A percentile compares a stretch with the other conserved stretches of the same genome.
These are phyloP conservation scores for Tetrapedia diversipes DNA, from an alignment of 2,888 invertebrate species.

Conservation along the genomic window DNA sequence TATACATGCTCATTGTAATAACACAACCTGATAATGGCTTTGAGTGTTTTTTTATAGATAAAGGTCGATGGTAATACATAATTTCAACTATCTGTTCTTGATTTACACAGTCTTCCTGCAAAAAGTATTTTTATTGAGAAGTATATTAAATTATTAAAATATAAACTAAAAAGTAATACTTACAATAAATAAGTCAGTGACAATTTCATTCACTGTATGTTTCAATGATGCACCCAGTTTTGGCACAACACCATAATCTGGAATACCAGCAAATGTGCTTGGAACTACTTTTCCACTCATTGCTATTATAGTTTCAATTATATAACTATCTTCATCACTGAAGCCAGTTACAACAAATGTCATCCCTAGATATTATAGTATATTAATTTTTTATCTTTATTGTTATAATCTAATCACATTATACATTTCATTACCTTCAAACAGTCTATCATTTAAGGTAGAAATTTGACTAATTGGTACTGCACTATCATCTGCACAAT, in stretches of 20 bases:
- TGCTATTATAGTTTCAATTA: slow-evolving; percentile 84
- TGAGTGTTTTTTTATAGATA: slow-evolving; percentile 83
- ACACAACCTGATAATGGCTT: slow-evolving; percentile 88
- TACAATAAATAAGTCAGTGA: slow-evolving; percentile 90
- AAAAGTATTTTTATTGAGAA: background rate
- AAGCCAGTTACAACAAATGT: slow-evolving; percentile 83
- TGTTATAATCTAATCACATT: background rate
- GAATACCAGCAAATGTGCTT: slow-evolving; percentile 83
- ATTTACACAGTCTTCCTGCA: slow-evolving; percentile 87
- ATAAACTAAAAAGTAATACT: slow-evolving; percentile 65
- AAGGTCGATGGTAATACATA: slow-evolving; percentile 89
- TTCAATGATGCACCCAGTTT: slow-evolving; percentile 83
- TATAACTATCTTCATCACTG: slow-evolving; percentile 81
- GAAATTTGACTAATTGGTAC: slow-evolving; percentile 75
- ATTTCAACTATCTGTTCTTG: slow-evolving; percentile 85
- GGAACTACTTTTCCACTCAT: slow-evolving; percentile 85
- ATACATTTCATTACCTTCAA: slow-evolving; percentile 67
- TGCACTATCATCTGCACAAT: slow-evolving; percentile 63
- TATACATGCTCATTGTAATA: slow-evolving; percentile 91
- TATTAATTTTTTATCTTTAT: slow-evolving; percentile 4
- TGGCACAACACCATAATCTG: slow-evolving; percentile 88
- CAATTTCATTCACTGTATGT: slow-evolving; percentile 85
- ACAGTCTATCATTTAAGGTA: slow-evolving; percentile 68
- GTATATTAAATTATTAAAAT: background rate
- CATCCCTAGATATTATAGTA: slow-evolving; percentile 68